Evolutionary conservation across 2,888 invertebrate species (phyloP).

Genomic region (Cryptocheilus praepositus): DNA sequence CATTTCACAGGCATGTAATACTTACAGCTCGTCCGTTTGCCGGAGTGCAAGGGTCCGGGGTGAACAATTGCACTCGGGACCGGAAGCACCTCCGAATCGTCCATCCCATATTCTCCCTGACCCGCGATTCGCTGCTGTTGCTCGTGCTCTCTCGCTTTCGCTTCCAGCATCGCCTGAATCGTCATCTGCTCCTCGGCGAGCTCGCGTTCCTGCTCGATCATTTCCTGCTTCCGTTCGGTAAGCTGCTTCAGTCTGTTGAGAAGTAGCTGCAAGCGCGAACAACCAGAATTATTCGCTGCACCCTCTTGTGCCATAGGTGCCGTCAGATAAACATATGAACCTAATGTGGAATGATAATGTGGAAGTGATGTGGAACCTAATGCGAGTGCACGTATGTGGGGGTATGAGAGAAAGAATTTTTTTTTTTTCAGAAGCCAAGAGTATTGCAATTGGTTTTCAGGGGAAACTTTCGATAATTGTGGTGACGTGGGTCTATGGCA

Average conservation of each 20-base stretch:
- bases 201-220: constrained; percentile 61
- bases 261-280: constrained; percentile 43
- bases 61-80: constrained; percentile 62
- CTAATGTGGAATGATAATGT: no score
- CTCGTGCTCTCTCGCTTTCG: constrained; percentile 44
- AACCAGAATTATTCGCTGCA: no score
- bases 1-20: constrained; percentile 4
- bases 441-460: no score
- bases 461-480: no score
- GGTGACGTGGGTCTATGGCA: no score
- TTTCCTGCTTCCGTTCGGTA: constrained; percentile 57
- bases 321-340: no score
- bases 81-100: constrained; percentile 62
- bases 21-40: constrained; percentile 68
- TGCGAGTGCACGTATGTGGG: no score
- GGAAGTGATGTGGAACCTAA: no score
- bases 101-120: constrained; percentile 48
- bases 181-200: constrained; percentile 62
- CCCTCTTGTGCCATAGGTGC: no score
- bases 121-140: constrained; percentile 28
- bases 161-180: constrained; percentile 61
- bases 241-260: constrained; percentile 61
- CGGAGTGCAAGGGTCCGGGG: constrained; percentile 54
- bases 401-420: no score
- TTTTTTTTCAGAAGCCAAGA: no score